Evolutionary conservation across 2,113 vertebrate species (phyloP), one percentile per base, ranked within the genome.

Genomic region (Phrynocephalus versicolor): DNA sequence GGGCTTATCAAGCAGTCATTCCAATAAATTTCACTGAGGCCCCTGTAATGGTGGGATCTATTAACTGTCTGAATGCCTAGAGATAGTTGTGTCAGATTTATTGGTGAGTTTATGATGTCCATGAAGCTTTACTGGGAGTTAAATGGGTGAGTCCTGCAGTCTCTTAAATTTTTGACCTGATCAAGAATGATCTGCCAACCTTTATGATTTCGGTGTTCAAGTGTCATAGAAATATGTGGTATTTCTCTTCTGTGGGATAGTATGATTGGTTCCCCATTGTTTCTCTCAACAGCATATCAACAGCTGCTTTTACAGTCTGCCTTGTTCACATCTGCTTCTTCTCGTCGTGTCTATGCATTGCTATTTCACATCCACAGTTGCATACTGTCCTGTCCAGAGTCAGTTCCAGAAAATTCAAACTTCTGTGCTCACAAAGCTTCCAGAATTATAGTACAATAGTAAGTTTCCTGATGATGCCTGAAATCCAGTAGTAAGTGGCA

Each of bases 301-400:
- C 12, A 65, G 18, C 15, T 79, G 33, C 30, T 85, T 91, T 73
- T 92, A 87, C 81, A 81, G 87, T 86, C 89, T 94, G 89, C 65
- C 30, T 85, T 83, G 45, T 90, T 86, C 65, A 92, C 89, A 87
- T 91, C 83, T 79, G 90, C 85, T 73, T 37, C 88, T 87, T 90
- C 92, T 35, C 81, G 89, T 73, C 81, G 62, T 65, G 30, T 25
- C 8, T 30, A 25, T 78, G 87, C 91, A 83, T 86, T 89, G 85
- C 4, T 90, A 76, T 80, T 64, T 25, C 41, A 15, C 8, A 41
- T 45, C 39, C 64, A 33, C 21, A 65, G 64, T 16, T 58, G 57
- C 9, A 15, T 21, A 19, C 18, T 21, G 41, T 69, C 51, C 30
- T 33, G 45, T 71, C 27, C 13, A 12, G 33, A 71, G 13, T 35